Base-by-base conservation (phyloP, 2,888 invertebrate genomes). In the Glaucopsyche alexis region DNA sequence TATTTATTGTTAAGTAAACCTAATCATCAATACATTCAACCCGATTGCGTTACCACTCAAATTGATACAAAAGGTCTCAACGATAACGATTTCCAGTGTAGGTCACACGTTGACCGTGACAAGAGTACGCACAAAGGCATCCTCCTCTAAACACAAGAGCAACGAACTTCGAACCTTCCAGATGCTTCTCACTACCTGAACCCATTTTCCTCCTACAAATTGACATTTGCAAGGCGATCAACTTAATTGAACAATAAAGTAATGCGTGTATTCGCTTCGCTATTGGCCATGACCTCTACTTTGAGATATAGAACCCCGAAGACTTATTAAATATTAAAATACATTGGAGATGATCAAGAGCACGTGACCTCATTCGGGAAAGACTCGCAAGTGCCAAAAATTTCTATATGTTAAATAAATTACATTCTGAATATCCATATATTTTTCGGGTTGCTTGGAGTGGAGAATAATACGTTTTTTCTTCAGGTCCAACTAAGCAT, bases 111-210 rank as follows among this genome's bases (percentile, higher is more conserved):
- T 55, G 55, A 55, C 55, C 55, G 14, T 29, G 60, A 60, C 38
- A 29, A 38, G 29, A 60, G 29, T 60, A 60, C 38, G 60, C 60
- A 29, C 11, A 38, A 60, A 29, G 29, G 38, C 60, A 60, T 60
- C 60, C 60, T 60, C 38, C 29, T 55, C 55, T 60, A 38, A 60
- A 60, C 60, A 38, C 60, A 60, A 60, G 60, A 60, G 60, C 29
- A 60, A 60, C 60, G 29, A 60, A 60, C 60, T 60, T 6, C 60
- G 19, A 60, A 60, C 29, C 60, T 5, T 60, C 60, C 60, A 60
- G 60, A 60, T 29, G 7, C 60, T 60, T 11, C 5, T 47, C 13
- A 38, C 29, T 60, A 60, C 60, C 60, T 14, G 60, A 60, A 60
- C 60, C 29, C 8, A 7, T 29, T 60, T 29, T 29, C 14, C 11